Percentiles rank a stretch among this genome's conserved stretches.
These are phyloP conservation scores for Meloidogyne hapla DNA, from an alignment of 1,140 invertebrate species.

Conservation along the genomic window DNA sequence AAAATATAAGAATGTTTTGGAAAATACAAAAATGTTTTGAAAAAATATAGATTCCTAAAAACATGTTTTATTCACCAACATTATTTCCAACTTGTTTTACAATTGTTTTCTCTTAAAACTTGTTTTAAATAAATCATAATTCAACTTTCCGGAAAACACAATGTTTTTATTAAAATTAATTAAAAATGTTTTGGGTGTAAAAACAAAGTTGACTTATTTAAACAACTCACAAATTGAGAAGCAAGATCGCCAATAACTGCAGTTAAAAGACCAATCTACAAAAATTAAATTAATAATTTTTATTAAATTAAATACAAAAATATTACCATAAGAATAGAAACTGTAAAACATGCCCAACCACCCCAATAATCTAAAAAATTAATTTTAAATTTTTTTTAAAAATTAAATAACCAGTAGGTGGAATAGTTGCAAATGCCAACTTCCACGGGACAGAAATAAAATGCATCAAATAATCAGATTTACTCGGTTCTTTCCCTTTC, in stretches of 20 bases:
- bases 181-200: not conserved
- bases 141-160: not conserved
- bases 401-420: conserved; percentile 81
- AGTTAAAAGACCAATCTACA: conserved; percentile 60
- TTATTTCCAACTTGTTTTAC: not conserved
- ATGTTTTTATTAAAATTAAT: no score
- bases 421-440: conserved; percentile 91
- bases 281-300: conserved; percentile 22
- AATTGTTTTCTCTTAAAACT: not conserved
- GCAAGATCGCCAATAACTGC: conserved; percentile 62
- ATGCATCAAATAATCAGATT: conserved; percentile 88
- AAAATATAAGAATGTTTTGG: no score
- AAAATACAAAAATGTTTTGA: no score
- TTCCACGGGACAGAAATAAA: conserved; percentile 96
- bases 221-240: conserved; percentile 53
- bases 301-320: not conserved
- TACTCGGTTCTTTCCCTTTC: conserved; percentile 70
- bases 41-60: not conserved
- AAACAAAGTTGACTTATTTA: not conserved
- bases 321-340: conserved; percentile 49
- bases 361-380: conserved; percentile 59
- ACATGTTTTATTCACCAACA: not conserved
- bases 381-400: not conserved
- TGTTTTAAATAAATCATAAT: no score
- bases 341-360: conserved; percentile 63